Conservation (phyloP, 2,113 vertebrate species). For the Melanostigma gelatinosum region DNA sequence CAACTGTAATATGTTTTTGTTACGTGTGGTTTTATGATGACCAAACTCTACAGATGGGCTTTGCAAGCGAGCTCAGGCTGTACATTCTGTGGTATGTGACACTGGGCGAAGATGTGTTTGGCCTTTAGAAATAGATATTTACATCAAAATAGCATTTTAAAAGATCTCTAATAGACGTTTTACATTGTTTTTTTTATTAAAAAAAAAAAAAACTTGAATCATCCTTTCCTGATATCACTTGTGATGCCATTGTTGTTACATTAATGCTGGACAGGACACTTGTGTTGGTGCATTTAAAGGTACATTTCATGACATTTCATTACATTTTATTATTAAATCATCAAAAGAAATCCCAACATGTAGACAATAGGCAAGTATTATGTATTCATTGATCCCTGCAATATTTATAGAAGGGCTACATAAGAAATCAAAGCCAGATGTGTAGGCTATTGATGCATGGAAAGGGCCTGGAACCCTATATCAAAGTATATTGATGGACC, state of each 20-base stretch:
- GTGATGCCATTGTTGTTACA: neutral
- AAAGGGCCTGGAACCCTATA: neutral
- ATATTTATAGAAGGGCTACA: neutral
- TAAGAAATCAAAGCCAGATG: neutral
- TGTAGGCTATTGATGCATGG: neutral
- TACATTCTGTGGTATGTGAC: constrained; percentile 21
- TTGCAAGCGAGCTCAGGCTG: constrained; percentile 4
- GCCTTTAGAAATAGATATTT: constrained; percentile 1
- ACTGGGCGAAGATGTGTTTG: neutral
- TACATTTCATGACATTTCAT: neutral
- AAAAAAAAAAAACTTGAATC: neutral
- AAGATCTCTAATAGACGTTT: neutral
- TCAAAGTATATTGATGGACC: neutral
- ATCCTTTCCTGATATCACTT: neutral
- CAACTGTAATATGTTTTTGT: neutral
- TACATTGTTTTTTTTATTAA: neutral
- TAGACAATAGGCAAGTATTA: neutral
- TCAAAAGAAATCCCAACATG: neutral
- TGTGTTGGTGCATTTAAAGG: neutral
- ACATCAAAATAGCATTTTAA: neutral
- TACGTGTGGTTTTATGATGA: constrained; percentile 11
- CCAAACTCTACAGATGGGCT: neutral
- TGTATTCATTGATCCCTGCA: neutral
- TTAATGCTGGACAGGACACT: neutral
- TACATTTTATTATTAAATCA: neutral